Base-by-base conservation (phyloP, 1,140 invertebrate genomes). In the Pachyrhynchus sulphureomaculatus region DNA sequence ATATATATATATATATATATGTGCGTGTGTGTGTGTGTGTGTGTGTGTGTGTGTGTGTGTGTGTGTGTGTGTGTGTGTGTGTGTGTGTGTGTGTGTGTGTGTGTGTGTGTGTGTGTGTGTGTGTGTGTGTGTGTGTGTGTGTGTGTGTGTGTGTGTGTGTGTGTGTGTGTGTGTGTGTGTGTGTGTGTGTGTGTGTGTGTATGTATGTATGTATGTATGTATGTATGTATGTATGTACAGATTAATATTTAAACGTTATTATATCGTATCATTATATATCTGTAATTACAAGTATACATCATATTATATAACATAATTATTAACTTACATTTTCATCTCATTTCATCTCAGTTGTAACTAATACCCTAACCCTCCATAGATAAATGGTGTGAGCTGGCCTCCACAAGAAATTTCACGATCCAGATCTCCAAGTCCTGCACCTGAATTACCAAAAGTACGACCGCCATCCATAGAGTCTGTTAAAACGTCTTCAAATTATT, bases 351-450 rank as follows among this genome's bases (percentile, higher is more conserved):
- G 21, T 13, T 54, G 51, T 62, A 15, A 55, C 59, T 62, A 62
- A 62, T 62, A 52, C 29, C 20, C 51, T 55, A 55, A 62, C 49
- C 51, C 49, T 21, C 47, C 58, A 26, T 33, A 62, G 59, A 47
- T 62, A 18, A 47, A 51, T 26, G 41, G 51, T 12, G 33, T 51
- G 0, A 29, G 13, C 10, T 62, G 49, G 49, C 51, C 51, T 9
- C 56, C 49, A 54, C 37, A 29, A 33, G 33, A 45, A 54, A 41
- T 15, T 17, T 15, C 33, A 45, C 18, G n/a, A 20, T 49, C 44
- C 12, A 51, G 23, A 51, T 42, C 57, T 24, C 48, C 48, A 13
- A 42, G 36, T 42, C 47, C 57, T n/a, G 36, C 33, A 21, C 58
- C 39, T n/a, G 47, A 23, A 37, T n/a, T 32, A 17, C 33, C 44